Evolutionary conservation across 2,888 invertebrate genomes (phyloP), one percentile per base, ranked within the genome.

Genomic region (Rutpela maculata): DNA sequence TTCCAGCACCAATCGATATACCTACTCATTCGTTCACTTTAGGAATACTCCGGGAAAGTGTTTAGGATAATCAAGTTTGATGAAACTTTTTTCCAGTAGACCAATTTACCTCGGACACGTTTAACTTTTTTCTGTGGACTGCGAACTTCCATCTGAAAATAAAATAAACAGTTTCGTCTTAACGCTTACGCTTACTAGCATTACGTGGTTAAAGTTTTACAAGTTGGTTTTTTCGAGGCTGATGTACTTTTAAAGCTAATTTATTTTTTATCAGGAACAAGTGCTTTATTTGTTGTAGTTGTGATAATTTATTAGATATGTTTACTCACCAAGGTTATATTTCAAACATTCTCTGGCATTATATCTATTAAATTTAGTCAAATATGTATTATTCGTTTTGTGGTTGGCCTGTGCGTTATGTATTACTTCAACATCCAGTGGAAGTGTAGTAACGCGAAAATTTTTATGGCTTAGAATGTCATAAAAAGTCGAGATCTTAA

Each of bases 1-100:
- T 82, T 83, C 81, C 70, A 73, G 78, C 78, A 75, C 81, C 79
- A 84, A 85, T 86, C 85, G 84, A 85, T 85, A 84, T 65, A 74
- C 71, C 72, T 68, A 77, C 74, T 77, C 77, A 76, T 76, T 76
- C 75, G 75, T 76, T 76, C 75, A 71, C 71, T 70, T 35, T 57
- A 57, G 56, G 75, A 70, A 75, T 62, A 55, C 69, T 69, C 31
- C 57, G 70, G 69, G 50, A 76, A 76, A 76, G 71, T 76, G 71
- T 76, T 76, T 76, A 76, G 75, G 57, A 76, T 76, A 76, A 76
- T 71, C 75, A 66, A 71, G 71, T 76, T 76, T 63, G 66, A 17
- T 19, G 71, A 38, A 76, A 76, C 35, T 76, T 76, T 76, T 76
- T 71, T 50, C 69, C 69, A 50, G 22, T 12, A 57, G 56, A 38